Evolutionary conservation across 2,113 vertebrate genomes (phyloP).

Genomic region (Gopherus evgoodei): DNA sequence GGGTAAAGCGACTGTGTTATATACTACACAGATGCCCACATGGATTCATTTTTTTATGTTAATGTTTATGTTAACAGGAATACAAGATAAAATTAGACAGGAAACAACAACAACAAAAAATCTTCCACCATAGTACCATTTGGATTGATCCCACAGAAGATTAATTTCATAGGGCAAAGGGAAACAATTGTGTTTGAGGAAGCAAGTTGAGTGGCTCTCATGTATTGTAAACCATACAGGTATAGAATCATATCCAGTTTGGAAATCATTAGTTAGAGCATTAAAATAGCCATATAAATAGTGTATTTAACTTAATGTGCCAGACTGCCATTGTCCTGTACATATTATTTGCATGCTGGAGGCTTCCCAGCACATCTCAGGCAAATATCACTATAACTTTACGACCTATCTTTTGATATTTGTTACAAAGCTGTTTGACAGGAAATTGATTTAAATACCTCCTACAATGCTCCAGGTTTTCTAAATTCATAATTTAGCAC

Average conservation of each 20-base stretch:
- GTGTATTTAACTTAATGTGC: neutral
- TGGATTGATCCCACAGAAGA: neutral
- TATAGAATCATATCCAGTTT: neutral
- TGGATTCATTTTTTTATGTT: neutral
- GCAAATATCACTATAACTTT: neutral
- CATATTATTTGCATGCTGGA: neutral
- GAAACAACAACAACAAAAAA: neutral
- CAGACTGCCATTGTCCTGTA: neutral
- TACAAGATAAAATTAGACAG: neutral
- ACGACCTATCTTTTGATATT: neutral
- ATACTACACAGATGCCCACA: neutral
- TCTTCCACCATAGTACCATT: neutral
- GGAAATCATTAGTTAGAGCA: neutral
- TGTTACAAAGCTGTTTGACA: neutral
- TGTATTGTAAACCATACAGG: neutral
- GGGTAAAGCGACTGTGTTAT: neutral
- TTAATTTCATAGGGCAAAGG: neutral
- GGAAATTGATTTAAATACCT: neutral
- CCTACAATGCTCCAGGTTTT: neutral
- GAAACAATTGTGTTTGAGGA: neutral
- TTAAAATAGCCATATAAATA: neutral
- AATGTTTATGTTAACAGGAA: neutral
- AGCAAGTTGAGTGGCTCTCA: neutral
- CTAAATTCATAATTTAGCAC: fast-evolving
- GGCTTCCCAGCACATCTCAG: neutral